These are phyloP conservation scores for Chroicocephalus ridibundus DNA, from an alignment of 2,113 vertebrate species.

Conservation along the genomic window DNA sequence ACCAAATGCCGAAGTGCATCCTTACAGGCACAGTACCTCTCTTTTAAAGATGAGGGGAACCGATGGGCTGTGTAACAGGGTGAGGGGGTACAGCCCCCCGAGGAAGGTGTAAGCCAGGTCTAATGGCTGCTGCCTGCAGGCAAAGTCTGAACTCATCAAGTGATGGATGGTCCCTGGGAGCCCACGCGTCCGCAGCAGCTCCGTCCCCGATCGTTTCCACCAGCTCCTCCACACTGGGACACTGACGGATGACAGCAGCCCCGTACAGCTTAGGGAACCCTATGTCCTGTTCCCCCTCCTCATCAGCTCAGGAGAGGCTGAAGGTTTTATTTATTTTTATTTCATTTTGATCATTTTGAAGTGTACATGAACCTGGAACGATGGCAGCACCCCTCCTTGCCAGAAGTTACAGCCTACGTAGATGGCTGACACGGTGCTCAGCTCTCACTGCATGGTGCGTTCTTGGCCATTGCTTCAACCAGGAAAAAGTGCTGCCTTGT, in stretches of 20 bases:
- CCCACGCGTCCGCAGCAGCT: accelerated
- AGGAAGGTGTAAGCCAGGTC: background rate
- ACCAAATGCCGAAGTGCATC: background rate
- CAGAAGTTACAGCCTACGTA: background rate
- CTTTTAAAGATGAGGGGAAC: background rate
- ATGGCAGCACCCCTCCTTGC: background rate
- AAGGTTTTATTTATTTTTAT: background rate
- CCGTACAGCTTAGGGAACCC: background rate
- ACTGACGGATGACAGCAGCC: background rate
- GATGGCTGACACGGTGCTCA: background rate
- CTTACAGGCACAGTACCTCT: background rate
- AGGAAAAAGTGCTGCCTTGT: background rate
- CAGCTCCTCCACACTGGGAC: background rate
- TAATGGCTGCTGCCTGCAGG: background rate
- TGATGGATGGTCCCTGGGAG: background rate
- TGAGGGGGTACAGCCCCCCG: background rate
- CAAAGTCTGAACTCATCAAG: background rate
- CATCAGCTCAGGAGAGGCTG: background rate
- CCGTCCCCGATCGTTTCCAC: background rate
- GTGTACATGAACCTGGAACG: accelerated
- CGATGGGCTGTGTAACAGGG: background rate
- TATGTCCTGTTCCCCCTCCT: background rate
- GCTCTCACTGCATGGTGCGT: accelerated
- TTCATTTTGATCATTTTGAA: background rate
- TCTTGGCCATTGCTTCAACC: background rate